Conservation (phyloP, 2,888 invertebrate genomes). For the Drosophila recens region DNA sequence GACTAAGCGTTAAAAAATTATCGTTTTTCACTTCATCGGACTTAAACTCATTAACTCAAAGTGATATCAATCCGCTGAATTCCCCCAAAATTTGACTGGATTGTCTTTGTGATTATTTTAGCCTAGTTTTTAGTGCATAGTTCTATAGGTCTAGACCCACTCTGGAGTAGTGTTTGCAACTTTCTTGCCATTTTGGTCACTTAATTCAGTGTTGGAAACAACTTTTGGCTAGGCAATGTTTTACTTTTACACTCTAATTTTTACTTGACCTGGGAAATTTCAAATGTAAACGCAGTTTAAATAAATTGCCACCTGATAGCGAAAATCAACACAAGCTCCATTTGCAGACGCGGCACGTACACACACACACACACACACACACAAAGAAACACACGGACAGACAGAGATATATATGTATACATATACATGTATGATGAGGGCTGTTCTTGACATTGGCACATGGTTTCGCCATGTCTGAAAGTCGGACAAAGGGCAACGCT, state of each 20-base stretch:
- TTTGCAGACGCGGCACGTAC: conserved; percentile 48
- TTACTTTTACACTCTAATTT: conserved; percentile 14
- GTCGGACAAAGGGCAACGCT: conserved; percentile 46
- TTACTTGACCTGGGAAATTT: conserved; percentile 31
- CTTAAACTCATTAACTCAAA: no score
- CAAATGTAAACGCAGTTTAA: conserved; percentile 66
- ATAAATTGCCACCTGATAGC: conserved; percentile 71
- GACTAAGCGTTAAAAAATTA: no score
- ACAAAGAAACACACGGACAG: not conserved
- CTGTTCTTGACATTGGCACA: conserved; percentile 53
- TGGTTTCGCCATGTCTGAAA: conserved; percentile 27
- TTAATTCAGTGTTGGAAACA: not conserved
- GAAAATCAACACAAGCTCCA: conserved; percentile 58
- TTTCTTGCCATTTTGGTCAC: not conserved
- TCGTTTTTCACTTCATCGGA: no score
- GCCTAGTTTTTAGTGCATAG: not conserved
- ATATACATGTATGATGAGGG: conserved; percentile 18
- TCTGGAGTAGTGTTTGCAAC: no score
- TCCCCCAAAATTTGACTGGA: not conserved
- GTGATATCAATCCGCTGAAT: no score
- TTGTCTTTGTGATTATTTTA: conserved; percentile 28
- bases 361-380: conserved; percentile 7
- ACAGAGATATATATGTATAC: not conserved
- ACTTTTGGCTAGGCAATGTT: not conserved
- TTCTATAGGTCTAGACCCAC: no score